A percentile compares a stretch with the other conserved stretches of the same genome.
phyloP scores from a whole-genome alignment of 2,797 vertebrate genomes.

The Margarornis squamiger region DNA sequence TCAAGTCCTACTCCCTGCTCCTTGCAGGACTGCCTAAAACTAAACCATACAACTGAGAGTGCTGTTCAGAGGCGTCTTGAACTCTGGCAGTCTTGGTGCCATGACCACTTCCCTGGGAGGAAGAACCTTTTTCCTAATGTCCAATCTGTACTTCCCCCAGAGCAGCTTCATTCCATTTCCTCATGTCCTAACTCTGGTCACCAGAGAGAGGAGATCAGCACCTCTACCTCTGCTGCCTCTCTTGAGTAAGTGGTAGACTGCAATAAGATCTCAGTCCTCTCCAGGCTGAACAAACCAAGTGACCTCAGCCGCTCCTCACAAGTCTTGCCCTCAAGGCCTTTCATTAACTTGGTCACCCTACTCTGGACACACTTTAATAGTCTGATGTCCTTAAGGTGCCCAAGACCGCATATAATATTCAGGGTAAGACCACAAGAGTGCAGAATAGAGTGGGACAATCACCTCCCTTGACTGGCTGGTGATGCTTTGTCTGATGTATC shows the following conservation, averaged over 20 bases:
- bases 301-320: fast-evolving
- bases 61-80: neutral
- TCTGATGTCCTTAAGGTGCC: too few species aligned
- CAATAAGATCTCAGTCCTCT: neutral
- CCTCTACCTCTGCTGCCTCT: fast-evolving
- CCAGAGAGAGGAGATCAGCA: neutral
- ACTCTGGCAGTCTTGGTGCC: neutral
- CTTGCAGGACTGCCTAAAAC: neutral
- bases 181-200: neutral
- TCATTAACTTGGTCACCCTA: neutral
- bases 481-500: fast-evolving
- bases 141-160: neutral
- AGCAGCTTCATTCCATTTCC: neutral
- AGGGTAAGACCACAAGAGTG: fast-evolving
- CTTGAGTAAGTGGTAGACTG: neutral
- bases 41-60: neutral
- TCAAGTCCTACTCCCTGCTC: neutral
- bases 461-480: fast-evolving
- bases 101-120: neutral
- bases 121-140: neutral
- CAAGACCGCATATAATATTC: neutral
- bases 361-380: neutral
- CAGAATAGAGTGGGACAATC: neutral
- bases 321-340: neutral
- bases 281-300: neutral